Evolutionary conservation across 2,797 vertebrate genomes (phyloP).

Genomic region (Semaprochilodus insignis): DNA sequence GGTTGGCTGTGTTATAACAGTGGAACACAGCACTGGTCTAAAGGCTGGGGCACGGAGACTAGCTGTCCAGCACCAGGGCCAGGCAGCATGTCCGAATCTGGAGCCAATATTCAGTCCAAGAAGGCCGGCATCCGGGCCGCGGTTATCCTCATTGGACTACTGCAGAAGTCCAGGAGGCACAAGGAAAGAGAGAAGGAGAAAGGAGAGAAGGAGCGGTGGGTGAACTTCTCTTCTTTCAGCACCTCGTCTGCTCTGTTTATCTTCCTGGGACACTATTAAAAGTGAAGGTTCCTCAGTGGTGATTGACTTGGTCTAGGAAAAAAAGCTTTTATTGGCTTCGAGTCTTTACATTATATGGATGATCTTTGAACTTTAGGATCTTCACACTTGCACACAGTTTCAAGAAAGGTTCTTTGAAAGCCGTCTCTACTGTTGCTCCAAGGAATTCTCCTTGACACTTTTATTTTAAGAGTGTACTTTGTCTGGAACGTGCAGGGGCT

Average conservation of each 20-base stretch:
- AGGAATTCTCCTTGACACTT: neutral
- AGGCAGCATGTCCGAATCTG: conserved; percentile 80
- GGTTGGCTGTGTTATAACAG: conserved; percentile 53
- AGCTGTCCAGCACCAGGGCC: conserved; percentile 62
- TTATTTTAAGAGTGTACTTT: neutral
- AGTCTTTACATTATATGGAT: neutral
- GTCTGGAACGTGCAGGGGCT: neutral
- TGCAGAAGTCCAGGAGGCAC: conserved; percentile 91
- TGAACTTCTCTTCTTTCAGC: conserved; percentile 55
- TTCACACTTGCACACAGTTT: neutral
- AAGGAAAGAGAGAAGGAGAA: conserved; percentile 77
- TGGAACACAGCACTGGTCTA: conserved; percentile 56
- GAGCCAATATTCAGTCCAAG: conserved; percentile 83
- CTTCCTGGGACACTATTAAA: neutral
- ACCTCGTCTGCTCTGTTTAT: conserved; percentile 35
- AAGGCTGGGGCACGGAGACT: conserved; percentile 66
- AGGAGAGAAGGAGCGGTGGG: conserved; percentile 68
- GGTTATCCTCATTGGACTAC: conserved; percentile 93
- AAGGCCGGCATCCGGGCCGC: conserved; percentile 94
- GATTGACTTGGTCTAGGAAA: neutral
- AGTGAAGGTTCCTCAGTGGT: neutral
- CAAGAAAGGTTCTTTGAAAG: neutral
- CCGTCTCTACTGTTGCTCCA: neutral
- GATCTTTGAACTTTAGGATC: neutral
- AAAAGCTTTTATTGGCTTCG: neutral